Conservation (phyloP, 2,888 invertebrate genomes). For the Pseudolycoriella hygida region DNA sequence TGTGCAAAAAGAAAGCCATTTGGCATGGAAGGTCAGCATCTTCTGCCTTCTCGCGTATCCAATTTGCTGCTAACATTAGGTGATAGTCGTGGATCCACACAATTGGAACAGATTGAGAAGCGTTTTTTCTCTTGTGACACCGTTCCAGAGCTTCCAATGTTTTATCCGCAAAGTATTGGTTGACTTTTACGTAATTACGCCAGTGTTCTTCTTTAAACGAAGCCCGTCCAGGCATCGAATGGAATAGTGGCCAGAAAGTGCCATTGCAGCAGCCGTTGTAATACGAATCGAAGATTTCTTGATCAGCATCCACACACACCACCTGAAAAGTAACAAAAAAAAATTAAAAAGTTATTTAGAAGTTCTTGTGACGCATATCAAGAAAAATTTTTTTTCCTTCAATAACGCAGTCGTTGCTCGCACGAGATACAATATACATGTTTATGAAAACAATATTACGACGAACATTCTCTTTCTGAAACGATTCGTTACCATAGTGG, state of each 20-base stretch:
- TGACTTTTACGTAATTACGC: slow-evolving; percentile 63
- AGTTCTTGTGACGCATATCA: no score
- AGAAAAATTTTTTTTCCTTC: no score
- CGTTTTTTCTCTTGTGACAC: slow-evolving; percentile 31
- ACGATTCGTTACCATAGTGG: no score
- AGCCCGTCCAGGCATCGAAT: slow-evolving; percentile 81
- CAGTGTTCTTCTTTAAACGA: slow-evolving; percentile 68
- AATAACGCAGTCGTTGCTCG: no score
- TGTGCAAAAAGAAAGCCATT: slow-evolving; percentile 84
- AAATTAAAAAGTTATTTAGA: slow-evolving; percentile 1
- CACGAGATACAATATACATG: no score
- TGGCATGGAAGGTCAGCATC: slow-evolving; percentile 60
- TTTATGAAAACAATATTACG: no score
- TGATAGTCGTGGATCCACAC: slow-evolving; percentile 94
- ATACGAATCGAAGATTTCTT: slow-evolving; percentile 62
- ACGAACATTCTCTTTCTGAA: no score
- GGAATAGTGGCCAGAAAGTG: slow-evolving; percentile 83
- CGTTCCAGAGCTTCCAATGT: slow-evolving; percentile 49
- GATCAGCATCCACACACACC: slow-evolving; percentile 60
- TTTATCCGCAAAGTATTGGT: slow-evolving; percentile 66
- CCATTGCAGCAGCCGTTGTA: slow-evolving; percentile 88
- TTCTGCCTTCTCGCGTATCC: slow-evolving; percentile 72
- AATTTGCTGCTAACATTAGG: slow-evolving; percentile 80
- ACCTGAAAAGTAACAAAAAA: no score
- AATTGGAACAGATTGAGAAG: slow-evolving; percentile 37